phyloP scores from a whole-genome alignment of 2,113 vertebrate species.

The Phalacrocorax pelagicus region DNA sequence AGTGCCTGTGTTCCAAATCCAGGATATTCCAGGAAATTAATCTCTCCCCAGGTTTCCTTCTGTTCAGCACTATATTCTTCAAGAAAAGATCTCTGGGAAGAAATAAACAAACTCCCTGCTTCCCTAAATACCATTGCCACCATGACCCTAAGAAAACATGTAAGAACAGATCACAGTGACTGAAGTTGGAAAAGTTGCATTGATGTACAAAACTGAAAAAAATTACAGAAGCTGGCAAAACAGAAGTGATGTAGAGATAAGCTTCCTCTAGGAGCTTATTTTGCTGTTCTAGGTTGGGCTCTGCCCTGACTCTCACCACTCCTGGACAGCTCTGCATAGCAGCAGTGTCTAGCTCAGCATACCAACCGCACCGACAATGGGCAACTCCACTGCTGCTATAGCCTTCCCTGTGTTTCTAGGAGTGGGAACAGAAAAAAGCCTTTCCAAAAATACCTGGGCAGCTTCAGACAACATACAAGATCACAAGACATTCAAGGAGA shows the following conservation, averaged over 20 bases:
- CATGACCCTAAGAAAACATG: neutral
- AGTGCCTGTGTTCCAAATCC: neutral
- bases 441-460: neutral
- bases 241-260: neutral
- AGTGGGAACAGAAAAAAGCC: neutral
- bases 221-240: neutral
- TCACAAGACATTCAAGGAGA: neutral
- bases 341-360: neutral
- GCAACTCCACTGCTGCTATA: neutral
- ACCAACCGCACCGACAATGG: fast-evolving
- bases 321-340: neutral
- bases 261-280: neutral
- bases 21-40: slow-evolving; percentile 13
- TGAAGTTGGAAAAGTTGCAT: neutral
- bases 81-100: neutral
- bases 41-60: neutral
- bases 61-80: neutral
- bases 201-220: neutral
- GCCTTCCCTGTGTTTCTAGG: neutral
- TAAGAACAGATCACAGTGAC: neutral
- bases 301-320: neutral
- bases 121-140: neutral
- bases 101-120: neutral
- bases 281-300: neutral
- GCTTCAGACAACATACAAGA: neutral